Conservation (phyloP, 2,797 vertebrate species). For the Mastacembelus armatus region DNA sequence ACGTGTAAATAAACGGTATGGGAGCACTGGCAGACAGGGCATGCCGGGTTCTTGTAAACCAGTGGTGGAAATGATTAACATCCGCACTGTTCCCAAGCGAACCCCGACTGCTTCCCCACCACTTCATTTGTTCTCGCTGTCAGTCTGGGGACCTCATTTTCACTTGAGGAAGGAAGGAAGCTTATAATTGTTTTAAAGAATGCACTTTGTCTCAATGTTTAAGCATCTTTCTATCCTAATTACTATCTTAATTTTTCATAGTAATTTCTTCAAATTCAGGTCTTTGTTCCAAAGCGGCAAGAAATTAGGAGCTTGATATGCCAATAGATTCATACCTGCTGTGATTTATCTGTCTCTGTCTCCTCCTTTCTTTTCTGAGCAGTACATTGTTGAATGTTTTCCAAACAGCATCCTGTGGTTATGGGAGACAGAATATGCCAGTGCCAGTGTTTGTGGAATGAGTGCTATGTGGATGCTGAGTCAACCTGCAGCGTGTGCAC, state of each 20-base stretch:
- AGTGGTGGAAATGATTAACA: conserved; percentile 75
- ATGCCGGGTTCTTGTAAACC: conserved; percentile 72
- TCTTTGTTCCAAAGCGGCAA: neutral
- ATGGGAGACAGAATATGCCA: conserved; percentile 49
- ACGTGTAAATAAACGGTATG: conserved; percentile 55
- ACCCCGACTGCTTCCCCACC: conserved; percentile 45
- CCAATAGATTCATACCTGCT: conserved; percentile 35
- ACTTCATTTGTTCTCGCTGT: conserved; percentile 62
- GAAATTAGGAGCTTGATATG: conserved; percentile 31
- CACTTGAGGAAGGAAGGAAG: conserved; percentile 19
- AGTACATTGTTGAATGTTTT: conserved; percentile 44
- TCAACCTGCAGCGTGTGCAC: conserved; percentile 63
- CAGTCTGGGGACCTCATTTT: conserved; percentile 56
- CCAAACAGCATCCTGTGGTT: conserved; percentile 43
- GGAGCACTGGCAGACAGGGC: conserved; percentile 59
- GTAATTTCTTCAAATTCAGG: conserved; percentile 20
- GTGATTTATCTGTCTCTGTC: conserved; percentile 35
- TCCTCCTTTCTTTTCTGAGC: conserved; percentile 14
- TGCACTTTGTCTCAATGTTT: conserved; percentile 47
- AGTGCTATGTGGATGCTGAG: conserved; percentile 59
- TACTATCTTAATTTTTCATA: conserved; percentile 48
- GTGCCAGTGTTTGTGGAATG: conserved; percentile 7
- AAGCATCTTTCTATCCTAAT: conserved; percentile 54
- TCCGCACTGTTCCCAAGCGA: conserved; percentile 53
- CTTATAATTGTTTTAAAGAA: conserved; percentile 58